Base-by-base conservation (phyloP, 2,797 vertebrate genomes). In the Rhinatrema bivittatum region DNA sequence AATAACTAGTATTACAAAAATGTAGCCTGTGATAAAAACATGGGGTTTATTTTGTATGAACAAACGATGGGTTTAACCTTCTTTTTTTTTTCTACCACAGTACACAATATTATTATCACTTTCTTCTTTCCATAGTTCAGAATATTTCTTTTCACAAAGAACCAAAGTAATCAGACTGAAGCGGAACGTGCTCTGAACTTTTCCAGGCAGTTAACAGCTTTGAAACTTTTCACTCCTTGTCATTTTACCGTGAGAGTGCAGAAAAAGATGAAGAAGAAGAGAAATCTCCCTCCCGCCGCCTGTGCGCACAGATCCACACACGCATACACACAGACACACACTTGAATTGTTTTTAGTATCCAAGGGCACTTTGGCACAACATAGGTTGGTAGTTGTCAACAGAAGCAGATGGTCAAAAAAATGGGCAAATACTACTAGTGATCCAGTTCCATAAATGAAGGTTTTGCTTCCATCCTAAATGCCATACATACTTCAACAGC, bases 331-430 rank as follows among this genome's bases (percentile, higher is more conserved):
- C 60, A 52, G 41, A 66, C 62, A 77, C 65, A 76, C 72, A 77
- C 53, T 29, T 29, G 9, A 43, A 38, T 50, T 65, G 68, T 62
- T 62, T 65, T 67, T 65, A 68, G 80, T 77, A 81, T 78, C 82
- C 76, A 80, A 81, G 79, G 70, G 75, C 73, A 78, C 71, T 81
- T 80, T 85, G 84, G 82, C 81, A 83, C 74, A 69, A 74, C 57
- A 72, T 32, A 46, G 70, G 76, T 76, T 74, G 72, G 74, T 81
- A 73, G 79, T 56, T 86, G 78, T 79, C 79, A 84, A 84, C 79
- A 80, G 62, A 78, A 80, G 69, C 84, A 86, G 84, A 86, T 86
- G 82, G 84, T 73, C 79, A 79, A 81, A 83, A 77, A 81, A 84
- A 76, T 81, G 76, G 82, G 79, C 82, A 84, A 78, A 81, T 72